Percentiles rank a stretch among this genome's conserved stretches.
Evolutionary conservation across 2,888 invertebrate species (phyloP).

Genomic region (Euzetes globulus): DNA sequence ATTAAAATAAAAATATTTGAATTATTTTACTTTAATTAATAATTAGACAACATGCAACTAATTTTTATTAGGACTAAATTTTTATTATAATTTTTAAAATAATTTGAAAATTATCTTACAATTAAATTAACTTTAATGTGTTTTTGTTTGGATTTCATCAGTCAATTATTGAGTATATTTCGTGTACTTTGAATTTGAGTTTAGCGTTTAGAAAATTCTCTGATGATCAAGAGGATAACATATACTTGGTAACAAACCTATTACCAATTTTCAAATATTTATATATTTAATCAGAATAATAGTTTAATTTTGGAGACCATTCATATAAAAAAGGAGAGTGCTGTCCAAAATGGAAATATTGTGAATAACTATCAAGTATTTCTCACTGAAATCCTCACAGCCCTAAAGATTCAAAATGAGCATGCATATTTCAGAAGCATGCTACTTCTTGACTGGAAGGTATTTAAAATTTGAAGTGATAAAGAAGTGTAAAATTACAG

Average conservation of each 20-base stretch:
- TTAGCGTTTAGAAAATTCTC: background rate
- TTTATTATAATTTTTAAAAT: too few relatives aligned
- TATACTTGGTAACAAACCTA: background rate
- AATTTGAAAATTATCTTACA: background rate
- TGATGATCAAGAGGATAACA: background rate
- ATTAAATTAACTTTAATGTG: background rate
- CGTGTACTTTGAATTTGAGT: background rate
- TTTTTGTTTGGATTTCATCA: background rate
- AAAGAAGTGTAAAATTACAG: too few relatives aligned
- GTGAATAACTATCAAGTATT: background rate
- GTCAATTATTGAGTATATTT: background rate
- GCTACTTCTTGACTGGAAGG: background rate
- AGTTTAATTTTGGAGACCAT: background rate
- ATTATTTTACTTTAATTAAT: too few relatives aligned
- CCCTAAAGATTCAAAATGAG: background rate
- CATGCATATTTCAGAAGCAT: background rate
- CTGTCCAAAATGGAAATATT: background rate
- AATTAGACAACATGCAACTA: too few relatives aligned
- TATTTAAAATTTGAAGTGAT: background rate
- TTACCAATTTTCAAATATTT: background rate
- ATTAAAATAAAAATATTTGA: too few relatives aligned
- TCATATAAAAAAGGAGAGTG: background rate
- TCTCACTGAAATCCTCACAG: background rate
- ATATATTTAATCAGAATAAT: too few relatives aligned
- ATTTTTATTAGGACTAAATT: too few relatives aligned